Evolutionary conservation across 2,888 invertebrate genomes (phyloP).

Genomic region (Drosophila multiciliata): DNA sequence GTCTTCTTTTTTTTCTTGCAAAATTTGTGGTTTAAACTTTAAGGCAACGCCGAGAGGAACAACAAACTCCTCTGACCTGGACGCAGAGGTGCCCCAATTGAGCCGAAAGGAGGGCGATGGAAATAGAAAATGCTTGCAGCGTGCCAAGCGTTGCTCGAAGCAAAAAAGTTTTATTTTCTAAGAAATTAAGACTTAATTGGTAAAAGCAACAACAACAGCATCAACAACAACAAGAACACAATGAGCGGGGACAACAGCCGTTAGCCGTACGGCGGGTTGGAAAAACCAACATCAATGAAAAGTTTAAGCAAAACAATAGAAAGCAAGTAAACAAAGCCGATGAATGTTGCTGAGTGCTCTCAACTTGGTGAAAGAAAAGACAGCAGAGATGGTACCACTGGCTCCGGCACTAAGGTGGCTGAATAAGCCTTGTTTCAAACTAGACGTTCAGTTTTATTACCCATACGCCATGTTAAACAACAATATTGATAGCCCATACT

Average conservation of each 20-base stretch:
- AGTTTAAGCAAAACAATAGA: slow-evolving; percentile 77
- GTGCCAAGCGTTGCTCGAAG: slow-evolving; percentile 72
- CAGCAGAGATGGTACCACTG: slow-evolving; percentile 22
- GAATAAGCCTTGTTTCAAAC: slow-evolving; percentile 10
- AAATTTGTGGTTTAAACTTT: slow-evolving; percentile 74
- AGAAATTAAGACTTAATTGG: slow-evolving; percentile 80
- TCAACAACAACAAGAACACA: slow-evolving; percentile 33
- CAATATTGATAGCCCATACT: slow-evolving; percentile 47
- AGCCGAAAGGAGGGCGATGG: slow-evolving; percentile 32
- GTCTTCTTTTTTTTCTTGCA: slow-evolving; percentile 48
- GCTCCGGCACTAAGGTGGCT: neutral
- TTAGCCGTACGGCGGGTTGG: slow-evolving; percentile 36
- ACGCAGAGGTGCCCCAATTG: slow-evolving; percentile 53
- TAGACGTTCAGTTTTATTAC: slow-evolving; percentile 50
- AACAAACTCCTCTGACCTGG: slow-evolving; percentile 44
- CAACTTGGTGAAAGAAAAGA: slow-evolving; percentile 51
- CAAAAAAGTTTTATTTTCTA: slow-evolving; percentile 79
- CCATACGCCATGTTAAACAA: slow-evolving; percentile 67
- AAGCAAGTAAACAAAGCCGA: slow-evolving; percentile 75
- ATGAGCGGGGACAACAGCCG: slow-evolving; percentile 49
- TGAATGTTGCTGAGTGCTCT: slow-evolving; percentile 72
- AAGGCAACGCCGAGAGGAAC: slow-evolving; percentile 41
- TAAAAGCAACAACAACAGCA: slow-evolving; percentile 71
- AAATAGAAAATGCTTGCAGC: slow-evolving; percentile 46
- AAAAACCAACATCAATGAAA: slow-evolving; percentile 78